Conservation (phyloP, 2,888 invertebrate genomes). For the Erebia palarica region DNA sequence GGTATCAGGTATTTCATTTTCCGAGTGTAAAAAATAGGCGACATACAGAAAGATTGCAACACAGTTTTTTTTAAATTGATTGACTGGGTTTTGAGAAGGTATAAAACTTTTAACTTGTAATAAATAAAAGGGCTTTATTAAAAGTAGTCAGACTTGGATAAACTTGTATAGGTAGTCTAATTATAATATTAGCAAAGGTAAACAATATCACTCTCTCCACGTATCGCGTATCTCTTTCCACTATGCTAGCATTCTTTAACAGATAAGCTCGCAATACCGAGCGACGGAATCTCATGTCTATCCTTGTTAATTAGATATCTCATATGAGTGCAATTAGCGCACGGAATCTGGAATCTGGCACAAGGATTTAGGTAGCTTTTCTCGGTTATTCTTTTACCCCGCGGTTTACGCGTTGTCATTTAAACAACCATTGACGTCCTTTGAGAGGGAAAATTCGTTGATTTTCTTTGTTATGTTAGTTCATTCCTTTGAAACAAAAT, state of each 20-base stretch:
- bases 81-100: too few species aligned
- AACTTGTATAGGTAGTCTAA: too few species aligned
- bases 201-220: too few species aligned
- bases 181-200: too few species aligned
- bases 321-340: constrained; percentile 76
- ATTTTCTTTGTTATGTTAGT: background rate
- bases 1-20: too few species aligned
- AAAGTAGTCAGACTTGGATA: too few species aligned
- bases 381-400: constrained; percentile 43
- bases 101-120: too few species aligned
- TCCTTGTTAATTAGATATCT: constrained; percentile 82
- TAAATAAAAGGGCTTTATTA: too few species aligned
- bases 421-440: constrained; percentile 24
- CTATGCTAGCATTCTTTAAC: constrained; percentile 41
- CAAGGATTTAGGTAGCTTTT: constrained; percentile 62
- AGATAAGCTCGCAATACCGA: constrained; percentile 72
- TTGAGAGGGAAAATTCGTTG: constrained; percentile 10
- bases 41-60: too few species aligned
- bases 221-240: constrained; percentile 5
- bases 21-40: too few species aligned
- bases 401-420: constrained; percentile 15
- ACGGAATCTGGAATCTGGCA: constrained; percentile 77
- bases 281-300: constrained; percentile 75
- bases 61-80: too few species aligned
- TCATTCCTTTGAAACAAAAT: background rate